phyloP scores from a whole-genome alignment of 2,113 vertebrate species.

The Oreochromis aureus region DNA sequence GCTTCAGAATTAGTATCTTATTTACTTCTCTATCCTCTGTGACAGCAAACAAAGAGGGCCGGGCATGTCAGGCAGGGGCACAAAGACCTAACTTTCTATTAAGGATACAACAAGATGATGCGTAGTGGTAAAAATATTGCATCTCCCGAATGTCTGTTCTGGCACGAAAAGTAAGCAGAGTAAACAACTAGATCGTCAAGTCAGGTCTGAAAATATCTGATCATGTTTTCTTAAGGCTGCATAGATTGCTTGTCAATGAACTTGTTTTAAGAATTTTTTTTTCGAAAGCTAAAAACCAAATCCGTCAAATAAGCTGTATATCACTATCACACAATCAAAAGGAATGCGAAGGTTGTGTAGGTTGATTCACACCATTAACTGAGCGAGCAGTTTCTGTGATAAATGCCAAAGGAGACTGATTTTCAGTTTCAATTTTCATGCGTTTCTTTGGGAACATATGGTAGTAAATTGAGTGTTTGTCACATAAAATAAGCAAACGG shows the following conservation, averaged over 20 bases:
- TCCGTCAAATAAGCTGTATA: not conserved
- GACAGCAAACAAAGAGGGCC: not conserved
- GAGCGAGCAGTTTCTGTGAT: not conserved
- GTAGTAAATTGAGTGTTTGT: not conserved
- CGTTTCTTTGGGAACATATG: not conserved
- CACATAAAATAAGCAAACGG: not conserved
- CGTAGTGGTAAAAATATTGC: not conserved
- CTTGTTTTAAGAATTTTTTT: accelerated
- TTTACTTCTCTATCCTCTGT: not conserved
- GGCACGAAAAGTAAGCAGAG: not conserved
- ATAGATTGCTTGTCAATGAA: not conserved
- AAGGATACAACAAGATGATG: not conserved
- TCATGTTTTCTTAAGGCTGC: not conserved
- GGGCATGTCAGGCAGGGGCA: not conserved
- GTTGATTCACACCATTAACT: not conserved
- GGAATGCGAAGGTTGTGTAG: not conserved
- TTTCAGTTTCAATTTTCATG: not conserved
- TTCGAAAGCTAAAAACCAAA: not conserved
- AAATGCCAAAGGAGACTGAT: not conserved
- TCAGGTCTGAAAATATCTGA: not conserved
- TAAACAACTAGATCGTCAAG: not conserved
- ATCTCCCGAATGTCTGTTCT: not conserved
- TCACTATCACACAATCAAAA: not conserved
- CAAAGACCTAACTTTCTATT: not conserved
- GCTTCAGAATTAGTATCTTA: not conserved